These are phyloP conservation scores for Sebastes aleutianus DNA, from an alignment of 2,797 vertebrate species.

Conservation along the genomic window DNA sequence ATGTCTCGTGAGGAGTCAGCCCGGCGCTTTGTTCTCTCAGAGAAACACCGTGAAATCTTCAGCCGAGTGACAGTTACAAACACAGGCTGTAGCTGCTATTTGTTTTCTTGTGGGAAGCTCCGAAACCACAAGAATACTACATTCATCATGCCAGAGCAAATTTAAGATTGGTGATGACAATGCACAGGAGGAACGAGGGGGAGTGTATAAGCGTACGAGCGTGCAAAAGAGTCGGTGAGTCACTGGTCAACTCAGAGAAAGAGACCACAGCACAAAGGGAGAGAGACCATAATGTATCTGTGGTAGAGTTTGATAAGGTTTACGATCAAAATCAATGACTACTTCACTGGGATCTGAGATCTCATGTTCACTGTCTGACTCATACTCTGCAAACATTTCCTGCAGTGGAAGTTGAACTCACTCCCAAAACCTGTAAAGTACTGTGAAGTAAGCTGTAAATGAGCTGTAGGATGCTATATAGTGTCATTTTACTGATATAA, in stretches of 20 bases:
- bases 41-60: slow-evolving; percentile 52
- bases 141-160: slow-evolving; percentile 66
- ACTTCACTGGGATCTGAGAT: not conserved
- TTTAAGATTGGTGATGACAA: slow-evolving; percentile 68
- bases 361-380: slow-evolving; percentile 7
- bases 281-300: not conserved
- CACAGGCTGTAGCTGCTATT: slow-evolving; percentile 50
- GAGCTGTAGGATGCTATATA: not conserved
- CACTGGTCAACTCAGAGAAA: slow-evolving; percentile 21
- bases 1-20: not conserved
- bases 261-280: not conserved
- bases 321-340: slow-evolving; percentile 2
- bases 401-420: not conserved
- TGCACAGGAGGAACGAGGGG: slow-evolving; percentile 28
- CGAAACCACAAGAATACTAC: slow-evolving; percentile 67
- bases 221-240: slow-evolving; percentile 39
- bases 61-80: slow-evolving; percentile 54
- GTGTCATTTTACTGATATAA: not conserved
- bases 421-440: not conserved
- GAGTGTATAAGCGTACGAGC: slow-evolving; percentile 1
- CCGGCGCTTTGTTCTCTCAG: slow-evolving; percentile 1
- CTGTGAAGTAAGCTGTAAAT: not conserved
- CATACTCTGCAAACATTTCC: not conserved
- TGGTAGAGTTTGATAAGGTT: not conserved
- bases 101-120: slow-evolving; percentile 67